Evolutionary conservation across 2,113 vertebrate species (phyloP).

Genomic region (Oophaga pumilio): DNA sequence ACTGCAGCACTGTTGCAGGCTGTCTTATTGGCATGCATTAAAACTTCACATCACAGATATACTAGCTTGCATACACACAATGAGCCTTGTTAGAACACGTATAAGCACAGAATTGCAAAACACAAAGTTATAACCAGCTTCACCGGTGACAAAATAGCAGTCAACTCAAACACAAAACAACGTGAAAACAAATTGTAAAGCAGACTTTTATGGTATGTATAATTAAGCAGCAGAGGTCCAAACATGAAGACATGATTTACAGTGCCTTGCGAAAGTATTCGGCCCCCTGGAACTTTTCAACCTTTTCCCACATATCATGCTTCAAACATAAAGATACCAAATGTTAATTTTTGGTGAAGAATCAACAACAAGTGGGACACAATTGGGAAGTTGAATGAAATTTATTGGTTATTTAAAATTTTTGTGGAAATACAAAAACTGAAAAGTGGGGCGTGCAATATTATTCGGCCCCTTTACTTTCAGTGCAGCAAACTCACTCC

Average conservation of each 20-base stretch:
- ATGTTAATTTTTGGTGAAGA: no score
- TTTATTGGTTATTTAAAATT: no score
- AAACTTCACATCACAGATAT: neutral
- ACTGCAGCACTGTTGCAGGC: neutral
- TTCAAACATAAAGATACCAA: no score
- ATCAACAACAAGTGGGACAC: no score
- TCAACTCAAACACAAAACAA: neutral
- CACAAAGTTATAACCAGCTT: neutral
- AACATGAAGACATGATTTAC: neutral
- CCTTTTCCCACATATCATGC: no score
- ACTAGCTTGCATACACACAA: slow-evolving; percentile 1
- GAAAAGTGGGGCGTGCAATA: no score
- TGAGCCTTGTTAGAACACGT: neutral
- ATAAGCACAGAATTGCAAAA: neutral
- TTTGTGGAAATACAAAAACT: no score
- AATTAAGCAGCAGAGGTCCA: neutral
- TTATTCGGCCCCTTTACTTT: no score
- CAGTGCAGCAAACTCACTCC: no score
- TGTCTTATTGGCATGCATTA: neutral
- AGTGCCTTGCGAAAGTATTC: no score
- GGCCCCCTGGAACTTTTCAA: no score
- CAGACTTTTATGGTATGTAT: neutral
- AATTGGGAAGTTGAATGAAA: no score
- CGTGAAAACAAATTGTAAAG: neutral
- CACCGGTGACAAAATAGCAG: neutral